phyloP scores from a whole-genome alignment of 2,888 invertebrate species.

The Troglohyphantes excavatus region DNA sequence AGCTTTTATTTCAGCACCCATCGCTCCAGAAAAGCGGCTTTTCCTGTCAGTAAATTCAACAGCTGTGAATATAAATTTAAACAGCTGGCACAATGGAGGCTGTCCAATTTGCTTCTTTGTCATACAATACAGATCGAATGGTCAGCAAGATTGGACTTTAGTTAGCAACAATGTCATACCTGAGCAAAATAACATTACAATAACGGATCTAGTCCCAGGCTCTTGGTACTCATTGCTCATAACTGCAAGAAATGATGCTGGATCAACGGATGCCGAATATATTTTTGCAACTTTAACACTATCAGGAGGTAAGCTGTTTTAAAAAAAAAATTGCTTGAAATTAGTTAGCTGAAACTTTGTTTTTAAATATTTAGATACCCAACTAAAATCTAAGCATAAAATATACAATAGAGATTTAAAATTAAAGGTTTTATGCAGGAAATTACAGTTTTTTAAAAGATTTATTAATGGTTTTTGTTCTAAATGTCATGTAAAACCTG shows the following conservation, averaged over 20 bases:
- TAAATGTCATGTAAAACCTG: too few species aligned
- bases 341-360: too few species aligned
- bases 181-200: slow-evolving; percentile 80
- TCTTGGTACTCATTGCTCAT: slow-evolving; percentile 96
- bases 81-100: slow-evolving; percentile 96
- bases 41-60: slow-evolving; percentile 97
- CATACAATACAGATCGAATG: slow-evolving; percentile 87
- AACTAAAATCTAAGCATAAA: too few species aligned
- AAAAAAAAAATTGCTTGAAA: too few species aligned
- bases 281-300: slow-evolving; percentile 97
- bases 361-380: too few species aligned
- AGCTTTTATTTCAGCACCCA: slow-evolving; percentile 88
- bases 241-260: slow-evolving; percentile 93
- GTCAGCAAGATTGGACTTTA: slow-evolving; percentile 91
- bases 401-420: too few species aligned
- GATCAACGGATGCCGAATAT: slow-evolving; percentile 96
- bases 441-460: too few species aligned
- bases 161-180: slow-evolving; percentile 96
- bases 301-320: slow-evolving; percentile 92
- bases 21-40: slow-evolving; percentile 93
- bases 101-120: slow-evolving; percentile 98
- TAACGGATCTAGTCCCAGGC: slow-evolving; percentile 92
- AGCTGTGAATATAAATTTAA: slow-evolving; percentile 94
- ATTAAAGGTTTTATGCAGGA: too few species aligned
- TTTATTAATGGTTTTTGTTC: too few species aligned